phyloP scores from a whole-genome alignment of 2,113 vertebrate species.

The Todiramphus saurophagus region DNA sequence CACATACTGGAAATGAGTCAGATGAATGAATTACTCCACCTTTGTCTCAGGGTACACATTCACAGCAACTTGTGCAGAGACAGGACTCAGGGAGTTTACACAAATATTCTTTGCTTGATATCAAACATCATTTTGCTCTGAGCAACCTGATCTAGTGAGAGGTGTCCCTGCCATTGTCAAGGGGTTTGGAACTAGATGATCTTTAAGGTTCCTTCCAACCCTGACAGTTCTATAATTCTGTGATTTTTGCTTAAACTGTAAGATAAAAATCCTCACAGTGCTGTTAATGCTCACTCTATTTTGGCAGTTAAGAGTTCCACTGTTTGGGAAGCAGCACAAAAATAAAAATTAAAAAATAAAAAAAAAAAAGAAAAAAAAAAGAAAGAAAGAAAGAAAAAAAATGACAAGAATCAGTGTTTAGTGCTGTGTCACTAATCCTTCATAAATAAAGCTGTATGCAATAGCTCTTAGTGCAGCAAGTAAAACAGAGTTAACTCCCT shows the following conservation, averaged over 20 bases:
- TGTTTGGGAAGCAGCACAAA: background rate
- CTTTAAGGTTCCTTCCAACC: no score
- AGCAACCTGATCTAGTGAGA: no score
- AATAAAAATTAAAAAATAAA: background rate
- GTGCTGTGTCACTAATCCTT: background rate
- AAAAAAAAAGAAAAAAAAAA: background rate
- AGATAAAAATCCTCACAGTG: background rate
- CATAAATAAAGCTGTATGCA: background rate
- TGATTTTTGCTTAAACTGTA: background rate
- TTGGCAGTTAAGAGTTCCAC: background rate
- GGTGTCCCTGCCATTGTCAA: no score
- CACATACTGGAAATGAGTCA: background rate
- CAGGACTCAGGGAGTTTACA: background rate
- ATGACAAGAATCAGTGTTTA: background rate
- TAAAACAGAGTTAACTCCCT: background rate
- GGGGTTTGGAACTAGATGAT: no score
- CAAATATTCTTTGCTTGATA: background rate
- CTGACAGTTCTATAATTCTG: no score
- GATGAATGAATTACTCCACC: background rate
- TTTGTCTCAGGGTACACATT: background rate
- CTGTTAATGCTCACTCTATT: background rate
- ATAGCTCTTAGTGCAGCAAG: background rate
- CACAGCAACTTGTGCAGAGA: background rate
- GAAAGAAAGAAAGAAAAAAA: background rate
- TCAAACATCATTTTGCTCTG: background rate